Percentiles rank a stretch among this genome's conserved stretches.
Conservation (phyloP, 35 echinoderm and acorn worm genomes). For the Apostichopus japonicus region DNA sequence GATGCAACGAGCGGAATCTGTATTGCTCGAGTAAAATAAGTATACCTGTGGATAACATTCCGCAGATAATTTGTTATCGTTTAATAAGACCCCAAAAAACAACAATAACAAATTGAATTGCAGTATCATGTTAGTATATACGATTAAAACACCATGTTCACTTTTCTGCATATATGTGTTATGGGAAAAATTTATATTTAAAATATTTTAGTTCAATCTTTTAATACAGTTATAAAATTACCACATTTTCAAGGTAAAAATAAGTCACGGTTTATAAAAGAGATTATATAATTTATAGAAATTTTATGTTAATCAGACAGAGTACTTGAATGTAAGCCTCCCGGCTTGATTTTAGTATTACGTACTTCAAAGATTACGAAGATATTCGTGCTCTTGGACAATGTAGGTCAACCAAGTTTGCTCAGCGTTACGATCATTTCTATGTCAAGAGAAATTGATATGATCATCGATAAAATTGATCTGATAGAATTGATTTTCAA, state of each 20-base stretch:
- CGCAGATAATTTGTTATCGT: neutral
- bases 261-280: too few species aligned
- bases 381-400: neutral
- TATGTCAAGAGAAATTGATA: neutral
- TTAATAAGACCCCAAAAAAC: neutral
- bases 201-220: neutral
- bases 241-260: too few species aligned
- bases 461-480: neutral
- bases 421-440: neutral
- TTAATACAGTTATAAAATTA: too few species aligned
- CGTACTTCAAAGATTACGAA: too few species aligned
- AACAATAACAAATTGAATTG: neutral
- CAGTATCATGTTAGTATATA: neutral
- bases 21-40: neutral
- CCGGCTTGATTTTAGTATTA: too few species aligned
- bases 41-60: conserved; percentile 15
- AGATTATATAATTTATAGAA: too few species aligned
- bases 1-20: neutral
- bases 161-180: too few species aligned
- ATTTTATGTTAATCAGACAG: too few species aligned
- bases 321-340: too few species aligned
- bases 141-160: too few species aligned
- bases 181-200: neutral
- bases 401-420: neutral
- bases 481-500: neutral